These are phyloP conservation scores for Apoderus coryli DNA, from an alignment of 2,888 invertebrate genomes.

Conservation along the genomic window DNA sequence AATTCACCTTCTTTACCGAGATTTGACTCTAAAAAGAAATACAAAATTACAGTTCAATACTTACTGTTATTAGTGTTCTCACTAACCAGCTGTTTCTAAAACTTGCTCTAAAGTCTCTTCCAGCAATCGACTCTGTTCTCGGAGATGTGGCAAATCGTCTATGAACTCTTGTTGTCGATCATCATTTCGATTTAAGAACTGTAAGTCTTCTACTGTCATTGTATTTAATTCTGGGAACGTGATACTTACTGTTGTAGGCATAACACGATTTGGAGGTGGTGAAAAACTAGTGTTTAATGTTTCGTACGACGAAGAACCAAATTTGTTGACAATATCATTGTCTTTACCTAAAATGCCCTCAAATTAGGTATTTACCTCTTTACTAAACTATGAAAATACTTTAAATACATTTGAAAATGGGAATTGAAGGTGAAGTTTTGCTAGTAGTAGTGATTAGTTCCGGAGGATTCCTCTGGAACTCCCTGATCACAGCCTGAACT, in stretches of 20 bases:
- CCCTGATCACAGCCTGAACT: slow-evolving; percentile 66
- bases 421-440: slow-evolving; percentile 20
- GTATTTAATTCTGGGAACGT: slow-evolving; percentile 37
- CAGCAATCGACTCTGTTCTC: slow-evolving; percentile 51
- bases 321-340: no score
- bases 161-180: slow-evolving; percentile 62
- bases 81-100: slow-evolving; percentile 48
- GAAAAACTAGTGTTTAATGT: no score
- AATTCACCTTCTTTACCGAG: slow-evolving; percentile 46
- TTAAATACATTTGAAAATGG: slow-evolving; percentile 1
- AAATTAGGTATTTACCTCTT: no score
- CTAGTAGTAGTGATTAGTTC: slow-evolving; percentile 26
- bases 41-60: background rate
- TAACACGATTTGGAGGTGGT: no score
- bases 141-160: slow-evolving; percentile 50
- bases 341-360: no score
- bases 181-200: slow-evolving; percentile 50
- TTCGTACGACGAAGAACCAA: no score
- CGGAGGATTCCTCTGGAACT: slow-evolving; percentile 54
- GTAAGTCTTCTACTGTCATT: slow-evolving; percentile 48
- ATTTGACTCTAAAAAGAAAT: slow-evolving; percentile 42
- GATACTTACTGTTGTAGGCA: no score
- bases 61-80: background rate
- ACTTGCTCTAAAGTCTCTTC: slow-evolving; percentile 59
- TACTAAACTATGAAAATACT: slow-evolving; percentile 1